These are phyloP conservation scores for Rhinella marina DNA, from an alignment of 2,797 vertebrate species.

Conservation along the genomic window DNA sequence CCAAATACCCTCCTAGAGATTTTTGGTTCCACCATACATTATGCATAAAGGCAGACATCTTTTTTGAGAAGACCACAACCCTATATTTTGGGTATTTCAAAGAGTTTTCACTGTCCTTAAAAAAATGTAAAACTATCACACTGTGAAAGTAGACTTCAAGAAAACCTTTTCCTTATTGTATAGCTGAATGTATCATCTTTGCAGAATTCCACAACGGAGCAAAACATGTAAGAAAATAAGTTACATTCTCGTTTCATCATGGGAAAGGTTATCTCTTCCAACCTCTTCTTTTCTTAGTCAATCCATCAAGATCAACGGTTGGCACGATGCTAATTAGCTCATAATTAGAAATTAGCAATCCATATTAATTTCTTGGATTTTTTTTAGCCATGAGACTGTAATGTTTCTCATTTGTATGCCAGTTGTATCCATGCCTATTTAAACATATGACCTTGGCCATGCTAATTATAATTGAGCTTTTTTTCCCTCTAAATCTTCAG, in stretches of 20 bases:
- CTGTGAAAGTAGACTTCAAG: not conserved
- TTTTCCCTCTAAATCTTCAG: constrained; percentile 33
- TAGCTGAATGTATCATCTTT: not conserved
- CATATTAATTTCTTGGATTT: constrained; percentile 71
- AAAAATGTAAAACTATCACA: too few species aligned
- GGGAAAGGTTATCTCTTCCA: constrained; percentile 64
- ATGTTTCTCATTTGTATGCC: constrained; percentile 50
- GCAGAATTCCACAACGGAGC: not conserved
- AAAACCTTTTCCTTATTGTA: not conserved
- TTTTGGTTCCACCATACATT: too few species aligned
- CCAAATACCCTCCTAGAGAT: too few species aligned
- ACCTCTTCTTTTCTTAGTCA: constrained; percentile 63
- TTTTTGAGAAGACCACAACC: too few species aligned
- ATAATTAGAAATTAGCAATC: constrained; percentile 75
- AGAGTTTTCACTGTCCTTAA: too few species aligned
- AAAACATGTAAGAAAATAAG: not conserved
- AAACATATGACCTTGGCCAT: constrained; percentile 59
- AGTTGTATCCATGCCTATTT: constrained; percentile 57
- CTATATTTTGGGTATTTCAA: too few species aligned
- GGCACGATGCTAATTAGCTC: constrained; percentile 69
- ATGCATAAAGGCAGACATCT: too few species aligned
- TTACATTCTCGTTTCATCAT: not conserved
- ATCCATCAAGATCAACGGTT: constrained; percentile 70
- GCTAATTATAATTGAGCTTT: constrained; percentile 35
- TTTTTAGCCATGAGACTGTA: constrained; percentile 62